Evolutionary conservation across 2,888 invertebrate species (phyloP).

Genomic region (Scaptomyza parva): DNA sequence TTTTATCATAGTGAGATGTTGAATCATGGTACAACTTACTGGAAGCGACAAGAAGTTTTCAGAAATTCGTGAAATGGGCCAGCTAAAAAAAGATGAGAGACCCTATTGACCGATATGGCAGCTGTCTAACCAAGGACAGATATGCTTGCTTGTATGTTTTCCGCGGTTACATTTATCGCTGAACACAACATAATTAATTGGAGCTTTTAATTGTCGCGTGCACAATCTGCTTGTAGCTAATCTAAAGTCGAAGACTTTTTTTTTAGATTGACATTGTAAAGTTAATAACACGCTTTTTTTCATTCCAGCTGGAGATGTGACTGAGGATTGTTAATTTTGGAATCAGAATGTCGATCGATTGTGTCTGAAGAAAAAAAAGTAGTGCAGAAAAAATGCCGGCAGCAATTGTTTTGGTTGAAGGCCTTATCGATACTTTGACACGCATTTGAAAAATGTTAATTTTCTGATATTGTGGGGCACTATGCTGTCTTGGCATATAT

Average conservation of each 20-base stretch:
- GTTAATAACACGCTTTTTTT: constrained; percentile 35
- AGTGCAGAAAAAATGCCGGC: constrained; percentile 46
- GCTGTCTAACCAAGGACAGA: constrained; percentile 52
- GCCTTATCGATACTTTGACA: constrained; percentile 65
- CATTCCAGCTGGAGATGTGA: constrained; percentile 7
- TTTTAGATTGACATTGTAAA: constrained; percentile 32
- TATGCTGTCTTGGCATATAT: constrained; percentile 57
- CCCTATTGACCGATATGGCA: constrained; percentile 53
- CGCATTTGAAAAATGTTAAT: constrained; percentile 70
- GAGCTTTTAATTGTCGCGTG: constrained; percentile 22
- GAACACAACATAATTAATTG: constrained; percentile 53
- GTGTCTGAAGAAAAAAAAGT: constrained; percentile 39
- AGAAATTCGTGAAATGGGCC: constrained; percentile 38
- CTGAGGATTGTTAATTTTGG: constrained; percentile 13
- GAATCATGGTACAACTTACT: constrained; percentile 20
- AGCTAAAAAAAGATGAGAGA: constrained; percentile 18
- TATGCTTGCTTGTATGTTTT: neutral
- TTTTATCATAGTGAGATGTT: constrained; percentile 19
- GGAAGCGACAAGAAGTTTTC: neutral
- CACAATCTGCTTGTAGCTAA: constrained; percentile 53
- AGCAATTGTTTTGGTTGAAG: constrained; percentile 51
- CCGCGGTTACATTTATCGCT: constrained; percentile 1
- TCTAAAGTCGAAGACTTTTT: constrained; percentile 27
- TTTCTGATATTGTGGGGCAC: constrained; percentile 62
- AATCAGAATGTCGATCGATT: constrained; percentile 46